Evolutionary conservation across 2,888 invertebrate genomes (phyloP), one percentile per base, ranked within the genome.

Genomic region (Acronicta leporina): DNA sequence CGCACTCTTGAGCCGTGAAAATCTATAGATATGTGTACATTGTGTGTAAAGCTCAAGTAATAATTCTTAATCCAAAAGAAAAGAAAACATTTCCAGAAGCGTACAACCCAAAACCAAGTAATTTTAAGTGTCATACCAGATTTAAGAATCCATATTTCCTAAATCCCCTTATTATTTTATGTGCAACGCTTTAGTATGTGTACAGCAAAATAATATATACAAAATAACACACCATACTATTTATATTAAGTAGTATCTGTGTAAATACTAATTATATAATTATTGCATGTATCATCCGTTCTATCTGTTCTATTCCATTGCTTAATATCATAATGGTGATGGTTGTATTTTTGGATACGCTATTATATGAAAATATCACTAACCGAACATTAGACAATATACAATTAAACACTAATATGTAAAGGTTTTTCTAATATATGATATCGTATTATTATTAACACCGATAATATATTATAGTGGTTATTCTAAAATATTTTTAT

Each of bases 311-410:
- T 86, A 87, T 89, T 91, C 84, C 91, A 93, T 94, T 88, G 92
- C 91, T 92, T 92, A 83, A 84, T 85, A 77, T 85, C 92, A 91
- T 90, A 81, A 94, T 92, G 94, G 94, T 94, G 94, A 92, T 94
- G 94, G 94, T 95, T 95, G 94, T 93, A 88, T 85, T 67, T 67
- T 73, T 69, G 55, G 46, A 67, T 40, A 59, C 63, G 73, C 66
- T 73, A 73, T 64, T 78, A 68, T 77, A 68, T 68, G 20, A 54
- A 63, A 38, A 60, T 65, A 69, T 58, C 70, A 74, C 65, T 77
- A 74, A 74, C 66, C 51, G 61, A 68, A 53, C 47, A 33, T 40
- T 68, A 73, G 63, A 57, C 47, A 20, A 54, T 51, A 52, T 46
- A 61, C 41, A 55, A 42, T 43, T 16, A 64, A 30, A 73, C 55